Conservation (phyloP, 2,888 invertebrate genomes). For the Helicoverpa assulta region DNA sequence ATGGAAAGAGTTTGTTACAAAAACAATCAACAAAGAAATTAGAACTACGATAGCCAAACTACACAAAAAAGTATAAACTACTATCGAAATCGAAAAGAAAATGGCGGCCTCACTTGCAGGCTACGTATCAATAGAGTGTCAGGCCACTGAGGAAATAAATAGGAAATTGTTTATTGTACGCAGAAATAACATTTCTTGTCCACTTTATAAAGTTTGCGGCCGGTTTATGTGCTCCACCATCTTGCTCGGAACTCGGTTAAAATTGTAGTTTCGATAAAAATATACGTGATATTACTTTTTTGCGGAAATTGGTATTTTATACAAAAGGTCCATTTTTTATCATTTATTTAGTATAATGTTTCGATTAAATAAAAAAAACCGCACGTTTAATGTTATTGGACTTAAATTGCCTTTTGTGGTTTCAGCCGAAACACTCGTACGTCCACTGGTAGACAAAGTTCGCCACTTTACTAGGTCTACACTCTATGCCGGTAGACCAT, state of each 20-base stretch:
- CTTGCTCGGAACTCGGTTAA: slow-evolving; percentile 32
- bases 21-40: no score
- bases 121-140: slow-evolving; percentile 40
- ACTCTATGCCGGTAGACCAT: no score
- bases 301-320: not conserved
- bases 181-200: slow-evolving; percentile 56
- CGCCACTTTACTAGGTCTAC: no score
- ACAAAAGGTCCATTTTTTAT: no score
- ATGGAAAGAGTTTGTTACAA: not conserved
- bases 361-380: no score
- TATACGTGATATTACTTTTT: not conserved
- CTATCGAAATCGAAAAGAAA: slow-evolving; percentile 9
- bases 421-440: no score
- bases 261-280: slow-evolving; percentile 21
- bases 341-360: no score
- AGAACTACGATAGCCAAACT: not conserved
- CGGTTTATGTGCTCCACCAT: slow-evolving; percentile 40
- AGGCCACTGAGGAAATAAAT: slow-evolving; percentile 55
- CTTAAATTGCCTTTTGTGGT: no score
- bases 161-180: slow-evolving; percentile 61
- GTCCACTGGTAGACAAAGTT: no score
- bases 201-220: slow-evolving; percentile 48
- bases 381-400: no score
- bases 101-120: slow-evolving; percentile 12
- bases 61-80: not conserved